Base-by-base conservation (phyloP, 1,140 invertebrate genomes). In the Goniozus legneri region DNA sequence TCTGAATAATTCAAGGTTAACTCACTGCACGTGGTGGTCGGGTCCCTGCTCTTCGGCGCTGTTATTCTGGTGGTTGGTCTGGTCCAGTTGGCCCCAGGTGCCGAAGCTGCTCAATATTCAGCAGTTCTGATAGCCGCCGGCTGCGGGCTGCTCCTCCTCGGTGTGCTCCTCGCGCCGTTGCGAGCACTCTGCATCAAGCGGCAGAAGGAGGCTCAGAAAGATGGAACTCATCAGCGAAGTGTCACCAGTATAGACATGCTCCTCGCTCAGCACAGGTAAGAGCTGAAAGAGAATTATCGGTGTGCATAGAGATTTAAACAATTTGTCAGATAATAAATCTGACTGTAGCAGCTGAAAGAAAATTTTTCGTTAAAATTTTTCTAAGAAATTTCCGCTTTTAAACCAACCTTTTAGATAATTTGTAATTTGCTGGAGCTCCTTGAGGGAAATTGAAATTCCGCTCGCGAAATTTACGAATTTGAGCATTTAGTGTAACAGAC, bases 11-110 rank as follows among this genome's bases (percentile, higher is more conserved):
- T 62, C 14, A 64, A 85, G 85, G 77, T 87, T 47, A 84, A 86
- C 37, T 80, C 85, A 8, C 75, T 89, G 13, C 85, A 88, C 71
- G 79, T 87, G 16, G 81, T 88, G 15, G 86, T 89, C 15, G 84
- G 86, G 4, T 86, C 84, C 0, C 66, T 88, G 31, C 77, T 90
- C 3, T 68, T 88, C 31, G 87, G 87, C 21, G 82, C 84, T 42
- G 84, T 89, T 44, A 79, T 87, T 22, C 71, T 90, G 47, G 84
- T 90, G 30, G 86, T 89, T 44, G 88, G 87, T 22, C 74, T 90
- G 58, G 86, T 90, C 33, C 87, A 90, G 65, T 73, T 90, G 49
- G 85, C 85, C 10, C 87, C 87, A 2, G 86, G 86, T 15, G 86
- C 88, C 1, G 86, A 88, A 56, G 85, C 86, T 7, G 84, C 83